A percentile compares a stretch with the other conserved stretches of the same genome.
phyloP scores from a whole-genome alignment of 2,797 vertebrate species.

The Adrianichthys oophorus region DNA sequence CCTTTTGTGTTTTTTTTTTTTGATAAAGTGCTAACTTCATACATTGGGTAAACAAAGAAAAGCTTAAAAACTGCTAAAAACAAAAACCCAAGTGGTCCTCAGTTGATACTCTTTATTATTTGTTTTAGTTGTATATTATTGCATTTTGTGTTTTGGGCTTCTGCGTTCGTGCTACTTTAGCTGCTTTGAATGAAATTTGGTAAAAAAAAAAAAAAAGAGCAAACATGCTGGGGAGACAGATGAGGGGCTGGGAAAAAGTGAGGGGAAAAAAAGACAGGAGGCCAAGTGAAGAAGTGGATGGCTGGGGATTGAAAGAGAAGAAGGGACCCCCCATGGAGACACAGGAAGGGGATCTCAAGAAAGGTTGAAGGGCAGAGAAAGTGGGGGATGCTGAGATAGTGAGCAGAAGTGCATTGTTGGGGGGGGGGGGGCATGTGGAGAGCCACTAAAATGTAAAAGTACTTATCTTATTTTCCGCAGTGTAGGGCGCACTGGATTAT shows the following conservation, averaged over 20 bases:
- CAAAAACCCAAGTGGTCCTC: slow-evolving; percentile 12
- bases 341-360: slow-evolving; percentile 61
- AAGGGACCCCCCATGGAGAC: slow-evolving; percentile 65
- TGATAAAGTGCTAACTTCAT: too few species aligned
- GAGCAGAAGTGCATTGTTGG: slow-evolving; percentile 50
- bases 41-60: too few species aligned
- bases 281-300: slow-evolving; percentile 52
- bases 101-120: slow-evolving; percentile 45
- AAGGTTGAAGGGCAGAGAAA: slow-evolving; percentile 72
- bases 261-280: slow-evolving; percentile 41
- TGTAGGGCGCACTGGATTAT: too few species aligned
- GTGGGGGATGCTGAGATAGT: slow-evolving; percentile 61
- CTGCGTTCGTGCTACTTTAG: slow-evolving; percentile 46
- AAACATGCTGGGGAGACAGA: slow-evolving; percentile 73
- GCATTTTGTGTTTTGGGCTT: slow-evolving; percentile 37
- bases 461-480: too few species aligned
- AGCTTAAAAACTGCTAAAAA: too few species aligned
- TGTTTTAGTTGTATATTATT: slow-evolving; percentile 40
- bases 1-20: too few species aligned
- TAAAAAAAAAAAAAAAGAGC: slow-evolving; percentile 50
- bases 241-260: slow-evolving; percentile 61
- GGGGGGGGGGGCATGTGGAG: slow-evolving; percentile 33
- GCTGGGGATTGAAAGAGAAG: slow-evolving; percentile 71
- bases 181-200: slow-evolving; percentile 67
- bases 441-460: slow-evolving; percentile 22